These are phyloP conservation scores for Torymus auratus DNA, from an alignment of 2,888 invertebrate species.

Conservation along the genomic window DNA sequence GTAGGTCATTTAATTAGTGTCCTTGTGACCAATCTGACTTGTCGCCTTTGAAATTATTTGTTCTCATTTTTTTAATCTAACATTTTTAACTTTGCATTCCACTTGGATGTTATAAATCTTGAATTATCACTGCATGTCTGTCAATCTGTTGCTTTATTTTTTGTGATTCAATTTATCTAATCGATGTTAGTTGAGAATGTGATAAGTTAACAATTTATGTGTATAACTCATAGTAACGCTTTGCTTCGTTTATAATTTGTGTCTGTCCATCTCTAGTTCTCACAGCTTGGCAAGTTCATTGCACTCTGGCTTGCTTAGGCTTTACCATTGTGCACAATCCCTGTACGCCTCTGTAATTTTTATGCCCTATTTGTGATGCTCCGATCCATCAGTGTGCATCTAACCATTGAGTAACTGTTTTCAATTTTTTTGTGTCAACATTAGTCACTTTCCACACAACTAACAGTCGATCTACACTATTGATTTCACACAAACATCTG, in stretches of 20 bases:
- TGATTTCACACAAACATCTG: no score
- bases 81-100: not conserved
- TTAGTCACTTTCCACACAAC: not conserved
- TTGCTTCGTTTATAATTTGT: not conserved
- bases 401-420: conserved; percentile 43
- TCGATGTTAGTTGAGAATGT: not conserved
- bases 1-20: no score
- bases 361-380: conserved; percentile 51
- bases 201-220: conserved; percentile 20
- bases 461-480: no score
- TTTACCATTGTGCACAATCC: conserved; percentile 31
- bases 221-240: not conserved
- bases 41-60: conserved; percentile 1
- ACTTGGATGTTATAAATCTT: no score
- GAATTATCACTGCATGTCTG: not conserved
- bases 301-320: conserved; percentile 29
- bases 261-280: not conserved
- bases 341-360: conserved; percentile 44
- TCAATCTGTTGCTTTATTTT: conserved; percentile 14
- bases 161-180: not conserved
- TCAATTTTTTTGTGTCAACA: conserved; percentile 17
- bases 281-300: conserved; percentile 41
- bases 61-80: not conserved
- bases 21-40: no score
- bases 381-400: conserved; percentile 33